Evolutionary conservation across 2,888 invertebrate species (phyloP).

Genomic region (Trissoscelio sp.): DNA sequence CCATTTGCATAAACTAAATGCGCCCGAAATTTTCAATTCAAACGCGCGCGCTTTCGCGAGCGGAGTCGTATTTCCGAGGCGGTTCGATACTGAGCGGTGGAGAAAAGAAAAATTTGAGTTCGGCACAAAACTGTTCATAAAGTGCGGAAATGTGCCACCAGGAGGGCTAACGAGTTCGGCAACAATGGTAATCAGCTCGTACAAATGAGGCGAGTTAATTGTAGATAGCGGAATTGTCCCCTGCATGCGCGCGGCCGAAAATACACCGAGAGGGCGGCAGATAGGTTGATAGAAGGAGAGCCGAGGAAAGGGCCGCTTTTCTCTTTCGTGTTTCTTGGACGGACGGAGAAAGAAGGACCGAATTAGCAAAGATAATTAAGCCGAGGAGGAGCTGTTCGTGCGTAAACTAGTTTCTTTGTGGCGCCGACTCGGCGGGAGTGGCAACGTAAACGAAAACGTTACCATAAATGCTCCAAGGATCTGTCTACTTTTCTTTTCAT

Average conservation of each 20-base stretch:
- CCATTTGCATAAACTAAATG: slow-evolving; percentile 55
- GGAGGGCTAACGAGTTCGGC: slow-evolving; percentile 70
- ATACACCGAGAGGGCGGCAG: slow-evolving; percentile 53
- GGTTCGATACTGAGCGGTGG: slow-evolving; percentile 7
- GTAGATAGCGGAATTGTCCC: slow-evolving; percentile 71
- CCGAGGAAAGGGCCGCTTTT: slow-evolving; percentile 57
- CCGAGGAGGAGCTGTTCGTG: slow-evolving; percentile 70
- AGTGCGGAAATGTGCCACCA: slow-evolving; percentile 14
- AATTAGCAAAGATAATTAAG: slow-evolving; percentile 77
- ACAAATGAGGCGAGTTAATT: slow-evolving; percentile 77
- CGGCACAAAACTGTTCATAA: slow-evolving; percentile 36
- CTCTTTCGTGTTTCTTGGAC: slow-evolving; percentile 73
- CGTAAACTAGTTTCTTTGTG: slow-evolving; percentile 70
- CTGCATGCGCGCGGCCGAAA: slow-evolving; percentile 66
- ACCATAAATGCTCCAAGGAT: slow-evolving; percentile 52
- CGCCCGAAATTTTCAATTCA: slow-evolving; percentile 42
- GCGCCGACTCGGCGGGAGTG: slow-evolving; percentile 59
- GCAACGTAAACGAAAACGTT: slow-evolving; percentile 55
- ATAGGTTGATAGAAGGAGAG: slow-evolving; percentile 49
- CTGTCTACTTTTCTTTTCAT: slow-evolving; percentile 55
- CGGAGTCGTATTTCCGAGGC: background rate
- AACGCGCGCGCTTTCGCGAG: slow-evolving; percentile 15
- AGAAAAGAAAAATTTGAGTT: slow-evolving; percentile 13
- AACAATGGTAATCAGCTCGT: slow-evolving; percentile 76
- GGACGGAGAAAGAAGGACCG: slow-evolving; percentile 58